A percentile compares a stretch with the other conserved stretches of the same genome.
These are phyloP conservation scores for Artemia franciscana DNA, from an alignment of 1,140 invertebrate genomes.

Conservation along the genomic window DNA sequence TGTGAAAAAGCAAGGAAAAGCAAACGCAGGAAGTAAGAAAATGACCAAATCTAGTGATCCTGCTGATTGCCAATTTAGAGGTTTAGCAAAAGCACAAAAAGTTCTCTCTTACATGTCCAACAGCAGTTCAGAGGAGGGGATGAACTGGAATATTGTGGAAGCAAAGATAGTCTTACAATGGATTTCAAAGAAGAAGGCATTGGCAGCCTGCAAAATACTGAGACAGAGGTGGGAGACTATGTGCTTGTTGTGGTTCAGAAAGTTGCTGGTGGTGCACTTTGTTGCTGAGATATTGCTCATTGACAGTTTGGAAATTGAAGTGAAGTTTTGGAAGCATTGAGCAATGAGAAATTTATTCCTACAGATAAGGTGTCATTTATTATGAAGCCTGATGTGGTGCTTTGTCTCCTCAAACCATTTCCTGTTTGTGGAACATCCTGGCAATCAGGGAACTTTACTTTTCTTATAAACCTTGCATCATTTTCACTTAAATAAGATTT, in stretches of 20 bases:
- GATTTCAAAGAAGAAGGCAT: neutral
- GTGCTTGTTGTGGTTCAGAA: neutral
- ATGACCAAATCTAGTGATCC: neutral
- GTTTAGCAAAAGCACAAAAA: neutral
- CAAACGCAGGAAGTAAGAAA: neutral
- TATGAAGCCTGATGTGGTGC: neutral
- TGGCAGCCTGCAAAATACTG: neutral
- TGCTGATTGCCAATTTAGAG: neutral
- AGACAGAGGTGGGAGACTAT: neutral
- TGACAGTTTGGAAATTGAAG: neutral
- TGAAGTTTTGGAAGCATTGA: neutral
- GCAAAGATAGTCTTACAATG: neutral
- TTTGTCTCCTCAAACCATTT: neutral
- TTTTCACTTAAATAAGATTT: neutral
- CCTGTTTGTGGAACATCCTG: neutral
- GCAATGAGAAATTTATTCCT: neutral
- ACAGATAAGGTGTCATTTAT: neutral
- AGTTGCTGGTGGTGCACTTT: neutral
- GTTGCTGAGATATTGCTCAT: neutral
- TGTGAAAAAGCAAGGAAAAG: neutral
- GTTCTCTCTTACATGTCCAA: neutral
- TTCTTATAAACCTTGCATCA: neutral
- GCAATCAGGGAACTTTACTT: neutral
- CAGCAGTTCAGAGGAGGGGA: neutral
- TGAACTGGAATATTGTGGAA: neutral